These are phyloP conservation scores for Periplaneta americana DNA, from an alignment of 1,140 invertebrate genomes.

Conservation along the genomic window DNA sequence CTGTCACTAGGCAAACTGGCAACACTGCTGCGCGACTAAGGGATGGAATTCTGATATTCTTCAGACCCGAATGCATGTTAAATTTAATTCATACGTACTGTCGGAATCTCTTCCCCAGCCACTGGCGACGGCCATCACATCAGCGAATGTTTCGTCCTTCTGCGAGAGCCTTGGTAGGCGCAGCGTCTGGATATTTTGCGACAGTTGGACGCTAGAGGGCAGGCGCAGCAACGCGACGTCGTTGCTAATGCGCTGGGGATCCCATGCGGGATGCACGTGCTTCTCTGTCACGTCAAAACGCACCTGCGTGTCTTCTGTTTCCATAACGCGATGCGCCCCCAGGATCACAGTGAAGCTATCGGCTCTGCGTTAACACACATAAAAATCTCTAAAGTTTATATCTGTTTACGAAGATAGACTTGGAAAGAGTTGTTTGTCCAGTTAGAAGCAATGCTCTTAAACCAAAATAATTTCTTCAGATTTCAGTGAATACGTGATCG, in stretches of 20 bases:
- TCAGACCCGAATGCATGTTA: no score
- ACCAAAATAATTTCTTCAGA: no score
- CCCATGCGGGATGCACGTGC: neutral
- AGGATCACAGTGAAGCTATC: neutral
- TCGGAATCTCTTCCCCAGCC: constrained; percentile 45
- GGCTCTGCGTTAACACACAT: neutral
- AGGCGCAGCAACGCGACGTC: neutral
- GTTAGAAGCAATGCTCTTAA: no score
- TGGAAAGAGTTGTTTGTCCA: no score
- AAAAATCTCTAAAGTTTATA: no score
- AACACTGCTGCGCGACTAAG: no score
- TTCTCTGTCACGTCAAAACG: neutral
- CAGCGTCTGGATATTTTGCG: constrained; percentile 42
- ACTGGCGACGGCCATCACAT: constrained; percentile 36
- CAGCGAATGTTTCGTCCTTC: constrained; percentile 35
- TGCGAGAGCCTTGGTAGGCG: constrained; percentile 37
- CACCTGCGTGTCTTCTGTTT: neutral
- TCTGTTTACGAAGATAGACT: no score
- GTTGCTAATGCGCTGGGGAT: neutral
- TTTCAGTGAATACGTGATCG: no score
- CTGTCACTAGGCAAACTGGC: no score
- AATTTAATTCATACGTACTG: constrained; percentile 28
- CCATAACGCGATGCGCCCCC: neutral
- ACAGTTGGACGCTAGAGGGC: constrained; percentile 5
- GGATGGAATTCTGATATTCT: no score